Base-by-base conservation (phyloP, 1,140 invertebrate genomes). In the Drosophila micromelanica region DNA sequence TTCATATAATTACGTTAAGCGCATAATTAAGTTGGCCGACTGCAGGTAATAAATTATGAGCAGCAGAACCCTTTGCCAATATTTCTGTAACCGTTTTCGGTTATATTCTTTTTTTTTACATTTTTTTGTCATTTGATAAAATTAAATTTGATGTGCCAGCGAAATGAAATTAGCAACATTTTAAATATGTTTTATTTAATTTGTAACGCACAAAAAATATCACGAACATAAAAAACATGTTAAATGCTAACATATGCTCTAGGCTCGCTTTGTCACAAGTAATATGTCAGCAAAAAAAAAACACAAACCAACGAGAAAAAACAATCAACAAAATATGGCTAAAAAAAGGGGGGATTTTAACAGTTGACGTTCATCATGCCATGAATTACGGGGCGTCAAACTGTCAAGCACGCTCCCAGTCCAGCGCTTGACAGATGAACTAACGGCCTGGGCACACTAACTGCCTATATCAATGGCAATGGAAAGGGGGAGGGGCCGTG, bases 301-400 rank as follows among this genome's bases (percentile, higher is more conserved):
- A 13, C 1, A 23, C 20, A 67, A 37, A 13, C 40, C 13, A 48
- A 46, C 35, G 9, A 51, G 27, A 59, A 13, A 32, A 69, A 46
- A 62, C 45, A 42, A 62, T 30, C 20, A 57, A 52, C 3, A 35
- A 54, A 73, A 67, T 42, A 57, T 52, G 46, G 32, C 23, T 35
- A 27, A 48, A 52, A 52, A 60, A 40, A 38, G 9, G 23, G 57
- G 37, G 54, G 55, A 70, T 60, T 67, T 80, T 80, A 67, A 68
- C 65, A 73, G 73, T 70, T 59, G 32, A 48, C 80, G 81, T 85
- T 84, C 80, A 85, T 85, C 80, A 85, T 80, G 80, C 63, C 80
- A 85, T 85, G 80, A 85, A 80, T 85, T 77, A 85, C 80, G 80
- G 80, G 76, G 80, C 80, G 80, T 85, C 80, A 85, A 85, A 85